Evolutionary conservation across 1,140 invertebrate genomes (phyloP), one percentile per base, ranked within the genome.

Genomic region (Coptotermes formosanus): DNA sequence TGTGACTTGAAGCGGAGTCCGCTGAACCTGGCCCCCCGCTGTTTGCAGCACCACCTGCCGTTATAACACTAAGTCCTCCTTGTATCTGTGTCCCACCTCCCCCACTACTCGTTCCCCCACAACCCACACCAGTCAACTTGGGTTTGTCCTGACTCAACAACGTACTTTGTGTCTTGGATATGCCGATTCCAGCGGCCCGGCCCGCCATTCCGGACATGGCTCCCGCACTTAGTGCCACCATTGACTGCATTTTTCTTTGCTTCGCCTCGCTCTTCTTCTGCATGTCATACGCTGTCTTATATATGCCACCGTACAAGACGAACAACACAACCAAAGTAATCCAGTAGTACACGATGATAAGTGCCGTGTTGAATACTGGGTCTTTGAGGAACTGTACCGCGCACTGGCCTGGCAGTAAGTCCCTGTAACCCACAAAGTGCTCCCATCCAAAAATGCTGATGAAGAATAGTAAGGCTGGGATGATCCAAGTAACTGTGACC

Each of bases 391-490:
- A 99, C 91, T 99, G 98, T 3, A 99, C 99, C 69, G 97, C 96
- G 90, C 99, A 99, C 90, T 98, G 95, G 14, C 96, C 96, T 1
- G 96, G 95, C 87, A 94, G 92, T 32, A 99, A 92, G 89, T 98
- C 97, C 86, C 98, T 92, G 89, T 96, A 96, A 4, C 98, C 98
- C 55, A 98, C 95, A 89, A 99, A 99, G 90, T 98, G 97, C 90
- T 99, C 98, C 98, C 99, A 99, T 48, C 98, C 99, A 89, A 99
- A 99, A 87, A 99, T 99, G 85, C 97, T 98, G 85, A 98, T 98
- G 90, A 99, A 99, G 91, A 99, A 99, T 8, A 99, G 92, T 25
- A 99, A 91, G 2, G 97, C 96, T 9, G 99, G 99, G 86, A 99
- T 96, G 55, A 99, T 97, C 99, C 99, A 99, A 0, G 98, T 99